Conservation (phyloP, 2,113 vertebrate species). For the Rhinoderma darwinii region DNA sequence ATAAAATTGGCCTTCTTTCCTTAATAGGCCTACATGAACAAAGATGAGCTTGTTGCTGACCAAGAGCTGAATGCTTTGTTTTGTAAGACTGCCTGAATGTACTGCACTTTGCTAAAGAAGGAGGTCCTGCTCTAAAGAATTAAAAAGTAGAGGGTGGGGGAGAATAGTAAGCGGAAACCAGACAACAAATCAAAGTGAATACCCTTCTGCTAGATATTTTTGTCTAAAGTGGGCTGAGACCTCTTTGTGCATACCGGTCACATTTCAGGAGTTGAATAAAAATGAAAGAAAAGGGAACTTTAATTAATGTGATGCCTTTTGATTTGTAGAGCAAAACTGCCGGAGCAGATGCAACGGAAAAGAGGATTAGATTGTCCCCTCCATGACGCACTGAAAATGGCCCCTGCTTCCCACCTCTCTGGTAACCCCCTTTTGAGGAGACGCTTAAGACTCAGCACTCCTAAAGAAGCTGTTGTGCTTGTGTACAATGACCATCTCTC, state of each 20-base stretch:
- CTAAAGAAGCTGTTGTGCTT: conserved; percentile 84
- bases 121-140: conserved; percentile 69
- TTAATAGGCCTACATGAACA: conserved; percentile 80
- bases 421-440: conserved; percentile 80
- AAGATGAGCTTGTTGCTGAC: conserved; percentile 87
- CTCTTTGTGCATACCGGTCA: conserved; percentile 74
- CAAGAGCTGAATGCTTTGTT: conserved; percentile 83
- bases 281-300: conserved; percentile 82
- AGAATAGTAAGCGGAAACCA: conserved; percentile 69
- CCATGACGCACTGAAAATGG: conserved; percentile 79
- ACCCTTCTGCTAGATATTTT: conserved; percentile 75
- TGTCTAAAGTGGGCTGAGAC: conserved; percentile 69
- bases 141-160: conserved; percentile 48
- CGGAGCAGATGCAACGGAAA: conserved; percentile 87
- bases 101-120: conserved; percentile 73
- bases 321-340: conserved; percentile 84
- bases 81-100: conserved; percentile 79
- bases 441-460: conserved; percentile 79
- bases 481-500: conserved; percentile 81
- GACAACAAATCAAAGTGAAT: conserved; percentile 71
- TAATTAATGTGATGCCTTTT: conserved; percentile 86
- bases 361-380: conserved; percentile 91
- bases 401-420: conserved; percentile 76
- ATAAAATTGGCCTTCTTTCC: conserved; percentile 84
- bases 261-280: conserved; percentile 85